Conservation (phyloP, 2,888 invertebrate genomes). For the Blastobasis lacticolella region DNA sequence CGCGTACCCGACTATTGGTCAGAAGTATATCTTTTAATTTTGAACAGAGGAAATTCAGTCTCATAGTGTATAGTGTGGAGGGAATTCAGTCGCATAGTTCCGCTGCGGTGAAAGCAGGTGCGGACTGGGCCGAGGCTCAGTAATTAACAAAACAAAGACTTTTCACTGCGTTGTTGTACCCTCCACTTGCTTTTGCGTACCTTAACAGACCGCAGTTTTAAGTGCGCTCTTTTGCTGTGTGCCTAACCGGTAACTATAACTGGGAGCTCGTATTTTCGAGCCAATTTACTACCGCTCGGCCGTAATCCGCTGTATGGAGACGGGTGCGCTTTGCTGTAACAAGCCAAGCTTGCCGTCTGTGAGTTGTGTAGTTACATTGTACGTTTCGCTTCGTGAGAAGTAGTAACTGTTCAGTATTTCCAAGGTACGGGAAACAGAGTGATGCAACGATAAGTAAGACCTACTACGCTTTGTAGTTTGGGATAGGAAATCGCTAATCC, state of each 20-base stretch:
- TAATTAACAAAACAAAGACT: constrained; percentile 65
- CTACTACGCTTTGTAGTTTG: no score
- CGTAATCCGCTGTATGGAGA: constrained; percentile 2
- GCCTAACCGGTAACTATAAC: constrained; percentile 17
- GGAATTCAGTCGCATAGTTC: constrained; percentile 51
- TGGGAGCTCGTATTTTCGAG: constrained; percentile 18
- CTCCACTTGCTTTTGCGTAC: background rate
- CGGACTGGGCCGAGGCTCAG: constrained; percentile 43
- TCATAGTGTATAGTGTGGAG: constrained; percentile 43
- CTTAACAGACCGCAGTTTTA: constrained; percentile 27
- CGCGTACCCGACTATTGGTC: constrained; percentile 31
- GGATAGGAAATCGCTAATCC: no score
- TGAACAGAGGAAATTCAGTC: constrained; percentile 50
- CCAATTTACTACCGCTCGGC: constrained; percentile 4
- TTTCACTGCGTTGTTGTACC: constrained; percentile 25
- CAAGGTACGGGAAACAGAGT: no score
- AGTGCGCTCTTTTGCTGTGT: constrained; percentile 32
- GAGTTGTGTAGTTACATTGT: no score
- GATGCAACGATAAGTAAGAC: no score
- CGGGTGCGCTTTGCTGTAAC: no score
- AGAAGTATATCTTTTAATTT: constrained; percentile 50
- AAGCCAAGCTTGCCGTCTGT: no score
- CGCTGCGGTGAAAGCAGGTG: constrained; percentile 54
- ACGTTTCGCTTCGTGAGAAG: no score
- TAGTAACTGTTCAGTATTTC: no score